phyloP scores from a whole-genome alignment of 2,113 vertebrate genomes.

The Emydura subglobosa region DNA sequence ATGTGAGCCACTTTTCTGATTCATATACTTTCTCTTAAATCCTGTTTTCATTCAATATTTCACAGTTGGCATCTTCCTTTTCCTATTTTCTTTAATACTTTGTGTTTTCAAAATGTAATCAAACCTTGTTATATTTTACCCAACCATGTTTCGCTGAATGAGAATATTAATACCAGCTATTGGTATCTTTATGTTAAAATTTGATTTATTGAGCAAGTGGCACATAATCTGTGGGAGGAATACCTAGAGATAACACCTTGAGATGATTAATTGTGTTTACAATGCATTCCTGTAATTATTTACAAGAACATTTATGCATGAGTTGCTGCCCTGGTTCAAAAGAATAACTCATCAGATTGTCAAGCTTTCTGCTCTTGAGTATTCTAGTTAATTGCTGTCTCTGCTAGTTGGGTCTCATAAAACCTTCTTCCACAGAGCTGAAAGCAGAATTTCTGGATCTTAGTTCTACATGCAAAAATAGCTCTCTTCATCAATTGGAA shows the following conservation, averaged over 20 bases:
- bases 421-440: slow-evolving; percentile 52
- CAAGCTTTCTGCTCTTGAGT: slow-evolving; percentile 70
- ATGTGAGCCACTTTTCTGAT: slow-evolving; percentile 48
- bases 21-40: slow-evolving; percentile 52
- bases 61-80: slow-evolving; percentile 48
- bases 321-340: slow-evolving; percentile 74
- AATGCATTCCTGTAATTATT: slow-evolving; percentile 76
- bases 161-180: slow-evolving; percentile 68
- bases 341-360: slow-evolving; percentile 76
- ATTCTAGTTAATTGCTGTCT: slow-evolving; percentile 72
- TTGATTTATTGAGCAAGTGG: slow-evolving; percentile 70
- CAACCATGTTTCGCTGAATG: slow-evolving; percentile 58
- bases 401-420: slow-evolving; percentile 63
- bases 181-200: slow-evolving; percentile 74
- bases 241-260: slow-evolving; percentile 77
- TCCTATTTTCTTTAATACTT: slow-evolving; percentile 50
- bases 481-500: slow-evolving; percentile 39
- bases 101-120: slow-evolving; percentile 62
- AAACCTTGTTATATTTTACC: slow-evolving; percentile 62
- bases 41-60: slow-evolving; percentile 53
- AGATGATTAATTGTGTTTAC: slow-evolving; percentile 78
- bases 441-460: slow-evolving; percentile 60
- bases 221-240: slow-evolving; percentile 70
- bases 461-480: slow-evolving; percentile 19
- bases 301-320: slow-evolving; percentile 76